Base-by-base conservation (phyloP, 2,797 vertebrate genomes). In the Loris lydekkerianus region DNA sequence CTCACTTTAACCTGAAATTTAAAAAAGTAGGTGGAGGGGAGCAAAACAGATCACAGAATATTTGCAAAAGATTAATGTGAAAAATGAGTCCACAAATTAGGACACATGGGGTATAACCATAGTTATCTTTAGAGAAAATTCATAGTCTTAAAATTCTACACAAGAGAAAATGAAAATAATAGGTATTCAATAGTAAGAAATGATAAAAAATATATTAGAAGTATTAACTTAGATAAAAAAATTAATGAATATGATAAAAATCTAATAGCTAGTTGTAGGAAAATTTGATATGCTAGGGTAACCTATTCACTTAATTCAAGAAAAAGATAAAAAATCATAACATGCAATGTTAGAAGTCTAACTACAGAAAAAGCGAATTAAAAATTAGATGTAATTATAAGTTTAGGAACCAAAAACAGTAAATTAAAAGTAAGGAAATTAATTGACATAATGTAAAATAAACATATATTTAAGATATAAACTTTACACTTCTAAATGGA, bases 171-270 rank as follows among this genome's bases (percentile, higher is more conserved):
- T 34, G 56, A 76, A 70, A 73, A 43, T 40, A 70, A 89, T 46
- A 89, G 63, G 1, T 34, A 34, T 78, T 56, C 46, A 29, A 18
- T 46, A 86, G 31, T 29, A 85, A 89, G 3, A 73, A 84, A 82
- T 63, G 7, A 23, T 31, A 34, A 34, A 76, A 87, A 88, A 83
- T 40, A n/a, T 61, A 53, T 46, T 69, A 14, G 46, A 82, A 87
- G 7, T 78, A 91, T n/a, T 67, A 77, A 46, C 46, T 86, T 49
- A 83, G 21, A 78, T 84, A 34, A 53, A 91, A 91, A 91, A 91
- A 77, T 77, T 3, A 83, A 73, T 58, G 49, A 82, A 67, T 37
- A 61, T 13, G 2, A 46, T 70, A 60, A 69, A 58, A 90, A 95
- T 40, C 21, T 37, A 90, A 67, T 1, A 60, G 3, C 13, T 2